Conservation (phyloP, 1,140 invertebrate species). For the Aleiodes sp. region DNA sequence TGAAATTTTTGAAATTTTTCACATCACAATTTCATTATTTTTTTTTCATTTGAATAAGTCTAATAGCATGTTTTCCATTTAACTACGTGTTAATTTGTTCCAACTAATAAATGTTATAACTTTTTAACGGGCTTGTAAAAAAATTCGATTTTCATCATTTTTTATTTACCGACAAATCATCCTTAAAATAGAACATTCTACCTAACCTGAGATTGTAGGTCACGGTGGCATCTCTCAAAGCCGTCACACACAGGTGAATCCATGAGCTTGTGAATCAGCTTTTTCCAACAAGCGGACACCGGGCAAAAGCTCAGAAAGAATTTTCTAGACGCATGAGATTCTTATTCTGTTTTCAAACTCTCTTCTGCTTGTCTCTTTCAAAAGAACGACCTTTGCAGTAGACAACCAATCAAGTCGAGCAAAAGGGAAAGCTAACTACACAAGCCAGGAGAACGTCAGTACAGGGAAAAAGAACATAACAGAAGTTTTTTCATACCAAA, state of each 20-base stretch:
- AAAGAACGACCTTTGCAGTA: constrained; percentile 13
- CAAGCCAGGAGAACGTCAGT: neutral
- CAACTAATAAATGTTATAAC: no score
- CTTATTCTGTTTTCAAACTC: constrained; percentile 5
- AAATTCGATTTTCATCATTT: constrained; percentile 27
- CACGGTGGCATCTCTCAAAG: constrained; percentile 36
- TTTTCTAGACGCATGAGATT: neutral
- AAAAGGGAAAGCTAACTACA: neutral
- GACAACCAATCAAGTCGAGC: constrained; percentile 13
- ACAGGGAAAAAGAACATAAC: neutral
- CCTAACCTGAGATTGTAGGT: constrained; percentile 45
- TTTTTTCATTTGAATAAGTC: no score
- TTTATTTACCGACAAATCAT: no score
- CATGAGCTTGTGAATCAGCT: constrained; percentile 28
- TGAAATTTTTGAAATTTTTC: no score
- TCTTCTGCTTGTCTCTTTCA: neutral
- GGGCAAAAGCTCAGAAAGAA: constrained; percentile 24
- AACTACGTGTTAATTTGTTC: no score
- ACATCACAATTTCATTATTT: no score
- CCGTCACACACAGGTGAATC: constrained; percentile 1
- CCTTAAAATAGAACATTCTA: constrained; percentile 40
- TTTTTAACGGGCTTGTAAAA: no score
- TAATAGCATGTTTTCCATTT: no score
- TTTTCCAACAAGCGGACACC: neutral
- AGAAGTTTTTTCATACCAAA: neutral